phyloP scores from a whole-genome alignment of 2,113 vertebrate species.

The Petroica traversi region DNA sequence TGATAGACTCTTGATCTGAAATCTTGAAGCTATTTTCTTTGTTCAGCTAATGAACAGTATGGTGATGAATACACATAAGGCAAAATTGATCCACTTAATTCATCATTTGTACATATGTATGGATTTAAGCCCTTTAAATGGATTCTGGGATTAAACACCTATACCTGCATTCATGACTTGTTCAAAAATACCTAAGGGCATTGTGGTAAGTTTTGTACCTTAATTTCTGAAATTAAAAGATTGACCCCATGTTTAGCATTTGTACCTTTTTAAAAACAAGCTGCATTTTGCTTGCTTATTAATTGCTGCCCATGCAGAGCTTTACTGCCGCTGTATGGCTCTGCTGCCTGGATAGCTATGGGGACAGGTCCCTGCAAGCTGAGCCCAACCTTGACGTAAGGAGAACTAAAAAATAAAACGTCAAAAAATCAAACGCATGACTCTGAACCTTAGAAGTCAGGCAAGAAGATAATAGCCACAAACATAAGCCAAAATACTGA shows the following conservation, averaged over 20 bases:
- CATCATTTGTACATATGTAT: conserved; percentile 73
- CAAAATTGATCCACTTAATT: conserved; percentile 72
- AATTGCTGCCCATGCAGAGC: background rate
- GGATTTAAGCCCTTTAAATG: conserved; percentile 65
- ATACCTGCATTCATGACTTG: background rate
- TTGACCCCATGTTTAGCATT: background rate
- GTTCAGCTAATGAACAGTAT: conserved; percentile 73
- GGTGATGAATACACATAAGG: conserved; percentile 75
- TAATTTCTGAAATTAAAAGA: conserved; percentile 10
- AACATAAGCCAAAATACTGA: background rate
- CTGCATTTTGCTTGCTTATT: background rate
- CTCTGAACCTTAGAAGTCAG: background rate
- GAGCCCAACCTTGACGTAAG: background rate
- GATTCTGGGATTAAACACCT: conserved; percentile 66
- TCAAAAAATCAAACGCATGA: background rate
- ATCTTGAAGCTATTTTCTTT: conserved; percentile 70
- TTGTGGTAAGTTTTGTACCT: background rate
- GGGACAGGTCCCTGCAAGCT: background rate
- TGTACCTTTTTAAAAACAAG: background rate
- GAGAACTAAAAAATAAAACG: background rate
- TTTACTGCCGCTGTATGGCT: background rate
- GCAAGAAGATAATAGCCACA: background rate
- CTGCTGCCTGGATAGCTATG: background rate
- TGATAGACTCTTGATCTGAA: conserved; percentile 69
- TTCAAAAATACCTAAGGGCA: conserved; percentile 28